These are phyloP conservation scores for Scylla paramamosain DNA, from an alignment of 1,140 invertebrate species.

Conservation along the genomic window DNA sequence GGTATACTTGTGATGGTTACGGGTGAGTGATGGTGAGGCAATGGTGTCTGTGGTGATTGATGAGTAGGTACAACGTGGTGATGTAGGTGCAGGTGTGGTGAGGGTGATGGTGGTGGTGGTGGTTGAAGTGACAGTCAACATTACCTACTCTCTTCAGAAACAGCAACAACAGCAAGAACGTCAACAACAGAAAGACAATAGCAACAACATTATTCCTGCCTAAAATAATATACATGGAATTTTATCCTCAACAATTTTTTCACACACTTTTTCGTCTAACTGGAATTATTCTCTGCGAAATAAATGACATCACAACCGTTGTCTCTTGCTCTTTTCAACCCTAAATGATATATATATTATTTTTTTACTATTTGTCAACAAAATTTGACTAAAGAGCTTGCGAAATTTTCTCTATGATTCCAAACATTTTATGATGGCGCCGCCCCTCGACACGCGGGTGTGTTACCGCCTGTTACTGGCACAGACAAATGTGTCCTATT, in stretches of 20 bases:
- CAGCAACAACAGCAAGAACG: not conserved
- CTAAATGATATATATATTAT: slow-evolving; percentile 17
- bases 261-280: not conserved
- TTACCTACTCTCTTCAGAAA: not conserved
- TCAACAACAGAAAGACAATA: not conserved
- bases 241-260: not conserved
- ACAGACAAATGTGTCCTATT: not conserved
- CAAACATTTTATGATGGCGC: not conserved
- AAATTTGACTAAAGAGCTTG: slow-evolving; percentile 5
- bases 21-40: too few species aligned
- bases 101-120: not conserved
- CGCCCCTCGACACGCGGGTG: not conserved
- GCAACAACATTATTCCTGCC: slow-evolving; percentile 3
- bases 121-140: not conserved
- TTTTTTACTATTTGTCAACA: slow-evolving; percentile 17
- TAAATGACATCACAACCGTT: slow-evolving; percentile 13
- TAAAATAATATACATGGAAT: slow-evolving; percentile 17
- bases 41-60: too few species aligned
- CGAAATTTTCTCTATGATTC: slow-evolving; percentile 22
- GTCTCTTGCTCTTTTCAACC: slow-evolving; percentile 12
- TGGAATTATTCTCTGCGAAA: slow-evolving; percentile 23
- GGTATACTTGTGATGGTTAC: too few species aligned
- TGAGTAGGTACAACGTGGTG: too few species aligned
- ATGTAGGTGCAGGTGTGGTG: too few species aligned
- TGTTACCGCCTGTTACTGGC: not conserved